Percentiles rank a stretch among this genome's conserved stretches.
Evolutionary conservation across 2,797 vertebrate genomes (phyloP).

Genomic region (Picus viridis): DNA sequence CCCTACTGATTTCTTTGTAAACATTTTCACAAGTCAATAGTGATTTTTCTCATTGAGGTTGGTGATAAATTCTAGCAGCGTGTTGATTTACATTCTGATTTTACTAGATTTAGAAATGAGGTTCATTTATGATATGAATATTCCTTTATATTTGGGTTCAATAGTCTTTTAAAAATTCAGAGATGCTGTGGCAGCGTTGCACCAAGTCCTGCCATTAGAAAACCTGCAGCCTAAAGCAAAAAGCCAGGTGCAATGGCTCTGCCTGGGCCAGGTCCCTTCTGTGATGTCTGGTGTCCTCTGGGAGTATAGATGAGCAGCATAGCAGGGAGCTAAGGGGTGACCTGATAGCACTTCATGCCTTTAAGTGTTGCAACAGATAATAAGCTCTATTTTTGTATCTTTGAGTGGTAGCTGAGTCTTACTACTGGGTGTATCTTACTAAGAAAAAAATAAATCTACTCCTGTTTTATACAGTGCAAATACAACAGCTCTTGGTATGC

Average conservation of each 20-base stretch:
- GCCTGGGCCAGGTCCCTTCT: background rate
- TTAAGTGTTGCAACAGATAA: slow-evolving; percentile 74
- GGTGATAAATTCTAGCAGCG: slow-evolving; percentile 4
- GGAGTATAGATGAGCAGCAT: background rate
- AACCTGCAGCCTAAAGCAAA: slow-evolving; percentile 34
- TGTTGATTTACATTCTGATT: slow-evolving; percentile 22
- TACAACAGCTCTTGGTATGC: background rate
- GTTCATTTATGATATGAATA: slow-evolving; percentile 50
- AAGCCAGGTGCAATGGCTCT: background rate
- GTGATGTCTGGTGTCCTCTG: rapidly evolving
- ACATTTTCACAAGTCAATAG: slow-evolving; percentile 36
- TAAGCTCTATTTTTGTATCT: slow-evolving; percentile 72
- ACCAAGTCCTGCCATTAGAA: slow-evolving; percentile 19
- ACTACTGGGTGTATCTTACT: slow-evolving; percentile 66
- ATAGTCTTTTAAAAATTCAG: slow-evolving; percentile 70
- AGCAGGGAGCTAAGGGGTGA: background rate
- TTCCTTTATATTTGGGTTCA: slow-evolving; percentile 67
- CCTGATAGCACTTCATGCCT: background rate
- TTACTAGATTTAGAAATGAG: slow-evolving; percentile 43
- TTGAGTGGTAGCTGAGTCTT: slow-evolving; percentile 75
- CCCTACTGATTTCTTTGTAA: slow-evolving; percentile 36
- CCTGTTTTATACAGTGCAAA: background rate
- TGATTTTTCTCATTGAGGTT: slow-evolving; percentile 43
- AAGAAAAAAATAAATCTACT: no score
- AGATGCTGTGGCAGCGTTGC: slow-evolving; percentile 1